A percentile compares a stretch with the other conserved stretches of the same genome.
phyloP scores from a whole-genome alignment of 1,140 invertebrate species.

The Caerostris darwini region DNA sequence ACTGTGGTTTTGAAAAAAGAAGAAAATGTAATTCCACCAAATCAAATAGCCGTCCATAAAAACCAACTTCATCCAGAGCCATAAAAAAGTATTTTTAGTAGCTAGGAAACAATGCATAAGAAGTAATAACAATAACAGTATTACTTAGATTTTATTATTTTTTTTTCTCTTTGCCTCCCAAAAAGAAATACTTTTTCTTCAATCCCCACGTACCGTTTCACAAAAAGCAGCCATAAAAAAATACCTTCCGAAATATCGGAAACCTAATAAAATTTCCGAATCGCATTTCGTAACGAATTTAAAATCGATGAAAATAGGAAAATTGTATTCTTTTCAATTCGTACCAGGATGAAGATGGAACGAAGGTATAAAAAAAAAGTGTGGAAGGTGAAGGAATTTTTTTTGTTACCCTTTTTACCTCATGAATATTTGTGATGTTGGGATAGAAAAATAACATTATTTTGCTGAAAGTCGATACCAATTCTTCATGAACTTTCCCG shows the following conservation, averaged over 20 bases:
- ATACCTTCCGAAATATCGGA: constrained; percentile 22
- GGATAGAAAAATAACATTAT: constrained; percentile 46
- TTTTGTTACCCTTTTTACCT: neutral
- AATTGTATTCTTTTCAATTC: constrained; percentile 52
- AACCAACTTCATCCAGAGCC: constrained; percentile 4
- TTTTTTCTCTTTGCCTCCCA: neutral
- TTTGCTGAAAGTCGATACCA: constrained; percentile 25
- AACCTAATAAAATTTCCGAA: constrained; percentile 68
- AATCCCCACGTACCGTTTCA: neutral
- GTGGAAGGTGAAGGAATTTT: neutral
- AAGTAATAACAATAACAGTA: constrained; percentile 61
- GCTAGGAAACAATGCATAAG: constrained; percentile 36
- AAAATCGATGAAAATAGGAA: constrained; percentile 61
- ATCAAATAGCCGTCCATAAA: constrained; percentile 31
- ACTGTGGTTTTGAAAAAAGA: neutral
- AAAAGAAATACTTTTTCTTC: constrained; percentile 21
- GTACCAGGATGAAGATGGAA: neutral
- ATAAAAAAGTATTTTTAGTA: constrained; percentile 57
- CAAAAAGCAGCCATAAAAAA: constrained; percentile 21
- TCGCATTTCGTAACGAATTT: constrained; percentile 59
- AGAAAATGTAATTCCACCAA: neutral
- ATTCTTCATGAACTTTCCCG: constrained; percentile 37
- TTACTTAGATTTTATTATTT: neutral
- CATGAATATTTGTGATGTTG: constrained; percentile 60
- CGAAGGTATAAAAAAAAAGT: neutral